These are phyloP conservation scores for Drosophila vallismaia DNA, from an alignment of 2,888 invertebrate species.

Conservation along the genomic window DNA sequence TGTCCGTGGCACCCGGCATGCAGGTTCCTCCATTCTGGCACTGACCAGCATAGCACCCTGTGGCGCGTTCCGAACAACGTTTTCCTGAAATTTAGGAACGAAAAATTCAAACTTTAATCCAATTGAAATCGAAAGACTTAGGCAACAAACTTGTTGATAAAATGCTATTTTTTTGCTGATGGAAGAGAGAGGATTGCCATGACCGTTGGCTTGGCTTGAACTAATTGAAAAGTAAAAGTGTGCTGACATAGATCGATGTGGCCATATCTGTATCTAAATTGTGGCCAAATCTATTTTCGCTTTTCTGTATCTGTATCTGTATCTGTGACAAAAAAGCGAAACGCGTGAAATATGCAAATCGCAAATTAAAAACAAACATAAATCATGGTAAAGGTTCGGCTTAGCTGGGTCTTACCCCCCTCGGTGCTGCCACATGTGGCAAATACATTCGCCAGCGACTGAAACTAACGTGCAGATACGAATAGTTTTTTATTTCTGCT, in stretches of 20 bases:
- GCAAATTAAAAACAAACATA: conserved; percentile 70
- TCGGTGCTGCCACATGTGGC: conserved; percentile 69
- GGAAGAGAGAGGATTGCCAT: conserved; percentile 29
- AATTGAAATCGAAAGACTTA: conserved; percentile 59
- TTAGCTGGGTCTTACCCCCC: conserved; percentile 29
- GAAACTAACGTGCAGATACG: conserved; percentile 62
- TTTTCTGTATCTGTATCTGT: conserved; percentile 24
- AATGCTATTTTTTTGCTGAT: conserved; percentile 5
- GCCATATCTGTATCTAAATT: conserved; percentile 28
- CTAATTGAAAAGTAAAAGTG: conserved; percentile 63
- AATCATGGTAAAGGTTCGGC: conserved; percentile 54
- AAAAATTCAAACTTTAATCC: neutral
- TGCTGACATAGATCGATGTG: conserved; percentile 56
- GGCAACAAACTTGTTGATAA: conserved; percentile 56
- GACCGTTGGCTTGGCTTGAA: conserved; percentile 47
- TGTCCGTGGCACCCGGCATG: conserved; percentile 83
- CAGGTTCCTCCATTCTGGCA: conserved; percentile 86
- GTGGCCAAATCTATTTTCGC: conserved; percentile 30
- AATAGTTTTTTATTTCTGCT: conserved; percentile 30
- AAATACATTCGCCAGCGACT: conserved; percentile 44
- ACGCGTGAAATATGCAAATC: conserved; percentile 77
- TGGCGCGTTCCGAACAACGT: conserved; percentile 85
- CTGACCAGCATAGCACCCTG: conserved; percentile 85
- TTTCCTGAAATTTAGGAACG: conserved; percentile 81
- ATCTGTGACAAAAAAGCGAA: conserved; percentile 56